Evolutionary conservation across 2,113 vertebrate species (phyloP), one percentile per base, ranked within the genome.

Genomic region (Andinoacara biseriatus): DNA sequence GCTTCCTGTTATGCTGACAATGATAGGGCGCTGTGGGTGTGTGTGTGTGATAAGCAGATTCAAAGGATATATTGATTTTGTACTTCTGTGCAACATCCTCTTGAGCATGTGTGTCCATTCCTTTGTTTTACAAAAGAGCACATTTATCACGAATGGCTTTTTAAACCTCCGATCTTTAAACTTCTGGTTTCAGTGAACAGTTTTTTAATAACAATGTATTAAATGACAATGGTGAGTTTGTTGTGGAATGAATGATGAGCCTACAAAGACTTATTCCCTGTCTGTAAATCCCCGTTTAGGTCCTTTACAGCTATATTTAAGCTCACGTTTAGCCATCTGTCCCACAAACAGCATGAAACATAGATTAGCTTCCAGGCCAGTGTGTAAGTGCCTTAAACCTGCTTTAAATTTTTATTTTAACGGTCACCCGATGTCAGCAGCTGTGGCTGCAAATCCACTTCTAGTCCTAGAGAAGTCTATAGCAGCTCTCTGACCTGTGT

Each of bases 61-160:
- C 58, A 81, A 80, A 74, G 80, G 74, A 86, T 78, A 22, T 93
- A 94, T 94, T 94, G 94, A 95, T 94, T 89, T 80, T 85, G 75
- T 79, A 91, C 79, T 85, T 82, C 80, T 74, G 86, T 85, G 78
- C 83, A 75, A 58, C 82, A 67, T 92, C 90, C 35, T 76, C 88
- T 89, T 59, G 78, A 79, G 59, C 35, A 24, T 59, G 35, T 58
- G 33, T 2, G 1, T 20, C 67, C 7, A 54, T 72, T n/a, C 26
- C 46, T 72, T 72, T 72, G 11, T 82, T 61, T 33, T 35, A 35
- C 58, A 24, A 35, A 83, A 56, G 4, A 76, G 2, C 20, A 35
- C 29, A 43, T 24, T 76, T 10, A 10, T 76, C 31, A 24, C 60
- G 13, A 67, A 15, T 13, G 22, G n/a, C 22, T 56, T 22, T 58